These are phyloP conservation scores for Dreissena rostriformis DNA, from an alignment of 1,140 invertebrate genomes.

Conservation along the genomic window DNA sequence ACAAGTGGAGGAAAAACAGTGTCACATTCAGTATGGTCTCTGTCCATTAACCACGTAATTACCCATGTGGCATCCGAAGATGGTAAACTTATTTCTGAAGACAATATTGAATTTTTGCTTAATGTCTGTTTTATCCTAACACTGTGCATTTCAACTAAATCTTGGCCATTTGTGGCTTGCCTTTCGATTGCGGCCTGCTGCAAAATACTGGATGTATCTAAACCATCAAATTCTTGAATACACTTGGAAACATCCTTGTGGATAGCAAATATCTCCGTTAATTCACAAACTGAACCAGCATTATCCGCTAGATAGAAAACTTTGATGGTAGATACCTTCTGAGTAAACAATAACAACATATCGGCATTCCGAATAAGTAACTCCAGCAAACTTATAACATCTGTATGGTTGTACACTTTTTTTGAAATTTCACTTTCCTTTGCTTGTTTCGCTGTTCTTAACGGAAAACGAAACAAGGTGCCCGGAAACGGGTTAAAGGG, in stretches of 20 bases:
- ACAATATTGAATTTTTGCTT: background rate
- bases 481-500: slow-evolving; percentile 54
- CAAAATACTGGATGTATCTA: slow-evolving; percentile 13
- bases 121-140: background rate
- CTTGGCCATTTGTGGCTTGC: background rate
- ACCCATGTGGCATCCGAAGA: slow-evolving; percentile 14
- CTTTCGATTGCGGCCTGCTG: background rate
- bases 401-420: slow-evolving; percentile 63
- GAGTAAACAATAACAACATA: slow-evolving; percentile 76
- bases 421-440: slow-evolving; percentile 71
- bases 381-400: slow-evolving; percentile 69
- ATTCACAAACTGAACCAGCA: slow-evolving; percentile 2
- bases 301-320: slow-evolving; percentile 69
- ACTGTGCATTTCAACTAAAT: background rate
- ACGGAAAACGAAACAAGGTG: slow-evolving; percentile 75
- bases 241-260: slow-evolving; percentile 5
- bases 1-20: slow-evolving; percentile 41
- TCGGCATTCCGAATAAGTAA: slow-evolving; percentile 68
- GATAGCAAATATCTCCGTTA: background rate
- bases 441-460: slow-evolving; percentile 70
- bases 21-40: background rate
- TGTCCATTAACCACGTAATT: slow-evolving; percentile 37
- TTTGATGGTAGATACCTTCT: slow-evolving; percentile 72
- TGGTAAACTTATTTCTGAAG: too few relatives aligned
- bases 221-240: background rate